phyloP scores from a whole-genome alignment of 2,113 vertebrate species.

The Macaca fascicularis region DNA sequence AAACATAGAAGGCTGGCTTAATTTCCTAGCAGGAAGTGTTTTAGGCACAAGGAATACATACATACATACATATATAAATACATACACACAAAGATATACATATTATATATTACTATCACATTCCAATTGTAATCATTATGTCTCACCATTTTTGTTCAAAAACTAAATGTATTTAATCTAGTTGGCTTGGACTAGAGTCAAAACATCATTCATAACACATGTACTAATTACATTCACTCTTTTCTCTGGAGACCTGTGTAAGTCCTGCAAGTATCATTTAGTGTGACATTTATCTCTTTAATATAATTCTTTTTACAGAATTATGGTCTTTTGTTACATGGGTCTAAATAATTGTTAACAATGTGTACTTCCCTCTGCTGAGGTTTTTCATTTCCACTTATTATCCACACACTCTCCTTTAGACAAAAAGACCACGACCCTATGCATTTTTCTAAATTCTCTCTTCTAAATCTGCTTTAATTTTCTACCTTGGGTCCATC shows the following conservation, averaged over 20 bases:
- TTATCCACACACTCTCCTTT: not conserved
- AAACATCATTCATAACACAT: not conserved
- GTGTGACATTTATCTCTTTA: conserved; percentile 38
- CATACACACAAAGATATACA: too few relatives aligned
- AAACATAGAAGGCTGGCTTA: not conserved
- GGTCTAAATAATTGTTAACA: conserved; percentile 5
- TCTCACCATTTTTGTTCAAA: conserved; percentile 4
- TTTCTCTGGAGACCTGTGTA: not conserved
- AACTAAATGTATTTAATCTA: not conserved
- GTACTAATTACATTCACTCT: not conserved
- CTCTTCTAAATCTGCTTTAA: not conserved
- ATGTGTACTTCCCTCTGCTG: not conserved
- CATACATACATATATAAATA: not conserved
- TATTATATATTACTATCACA: not conserved
- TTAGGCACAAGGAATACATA: not conserved
- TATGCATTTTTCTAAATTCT: not conserved
- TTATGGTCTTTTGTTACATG: not conserved
- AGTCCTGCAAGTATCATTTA: conserved; percentile 18
- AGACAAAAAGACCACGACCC: not conserved
- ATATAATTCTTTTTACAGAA: not conserved
- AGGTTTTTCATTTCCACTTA: not conserved
- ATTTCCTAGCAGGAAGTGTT: not conserved
- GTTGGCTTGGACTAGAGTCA: not conserved
- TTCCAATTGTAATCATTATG: not conserved
- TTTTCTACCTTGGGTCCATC: not conserved